A percentile compares a stretch with the other conserved stretches of the same genome.
These are phyloP conservation scores for Notodonta dromedarius DNA, from an alignment of 2,888 invertebrate species.

Conservation along the genomic window DNA sequence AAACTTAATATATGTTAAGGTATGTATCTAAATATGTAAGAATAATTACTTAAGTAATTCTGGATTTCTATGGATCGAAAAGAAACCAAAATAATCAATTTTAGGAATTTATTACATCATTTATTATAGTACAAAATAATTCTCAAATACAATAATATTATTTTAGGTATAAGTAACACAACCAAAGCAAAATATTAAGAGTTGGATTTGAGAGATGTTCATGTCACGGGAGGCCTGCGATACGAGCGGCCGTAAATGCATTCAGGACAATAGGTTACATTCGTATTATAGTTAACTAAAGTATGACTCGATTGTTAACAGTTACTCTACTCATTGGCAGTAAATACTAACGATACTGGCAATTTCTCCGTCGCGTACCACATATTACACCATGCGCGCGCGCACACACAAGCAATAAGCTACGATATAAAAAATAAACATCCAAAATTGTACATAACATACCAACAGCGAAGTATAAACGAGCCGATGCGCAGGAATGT, in stretches of 20 bases:
- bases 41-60: too few relatives aligned
- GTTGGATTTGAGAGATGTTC: constrained; percentile 76
- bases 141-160: constrained; percentile 79
- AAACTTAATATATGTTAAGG: too few relatives aligned
- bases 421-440: constrained; percentile 70
- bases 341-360: constrained; percentile 63
- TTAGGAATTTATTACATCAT: constrained; percentile 82
- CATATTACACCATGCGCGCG: constrained; percentile 24
- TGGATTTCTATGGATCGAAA: not conserved
- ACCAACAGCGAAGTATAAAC: constrained; percentile 55
- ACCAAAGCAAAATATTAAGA: constrained; percentile 82
- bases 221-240: constrained; percentile 61
- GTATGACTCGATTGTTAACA: constrained; percentile 65
- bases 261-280: constrained; percentile 58
- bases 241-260: constrained; percentile 72
- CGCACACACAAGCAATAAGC: constrained; percentile 46
- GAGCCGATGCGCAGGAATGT: not conserved
- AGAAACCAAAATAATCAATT: constrained; percentile 43
- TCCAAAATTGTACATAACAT: constrained; percentile 67
- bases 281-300: constrained; percentile 56
- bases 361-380: constrained; percentile 42
- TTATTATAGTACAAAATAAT: constrained; percentile 82
- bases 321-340: constrained; percentile 72
- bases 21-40: too few relatives aligned
- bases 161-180: constrained; percentile 82